Base-by-base conservation (phyloP, 2,888 invertebrate species). In the Pocota personata region DNA sequence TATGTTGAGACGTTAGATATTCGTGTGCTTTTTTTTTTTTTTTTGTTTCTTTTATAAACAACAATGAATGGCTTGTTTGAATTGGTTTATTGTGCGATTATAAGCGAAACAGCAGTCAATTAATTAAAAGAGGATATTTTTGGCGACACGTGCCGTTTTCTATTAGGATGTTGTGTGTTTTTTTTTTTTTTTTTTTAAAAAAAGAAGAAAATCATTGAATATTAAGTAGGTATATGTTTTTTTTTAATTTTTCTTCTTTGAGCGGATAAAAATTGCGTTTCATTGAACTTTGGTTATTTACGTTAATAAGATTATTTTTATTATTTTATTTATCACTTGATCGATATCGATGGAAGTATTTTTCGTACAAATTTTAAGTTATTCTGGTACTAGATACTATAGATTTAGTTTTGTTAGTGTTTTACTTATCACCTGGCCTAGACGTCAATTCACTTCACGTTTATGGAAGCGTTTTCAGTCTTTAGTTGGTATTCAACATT, bases 81-180 rank as follows among this genome's bases (percentile, higher is more conserved):
- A 66, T 67, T 48, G n/a, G 66, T 76, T 76, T 57, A 66, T 48
- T 46, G 37, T 21, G 30, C n/a, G 48, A 73, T 73, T 64, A 73
- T 55, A 37, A 66, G 46, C 40, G 73, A 66, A 46, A 66, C 43
- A 43, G 43, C 55, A 66, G 57, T 52, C 62, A 32, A 73, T 75
- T 75, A 75, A 55, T 64, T 73, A 52, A 16, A 27, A 52, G 27
- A 40, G 7, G 14, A 40, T n/a, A 46, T 71, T 32, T 40, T 19
- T 52, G 14, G 50, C 24, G 67, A 67, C 52, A 67, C 67, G 67
- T 52, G 67, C 52, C 52, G 27, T 16, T 6, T 24, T 67, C 27
- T 52, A 52, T 50, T 50, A 67, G 14, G 6, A 30, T 46, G 21
- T 24, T 40, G 12, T 43, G 10, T 58, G 0, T 52, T 32, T 8